Evolutionary conservation across 2,888 invertebrate genomes (phyloP), one percentile per base, ranked within the genome.

Genomic region (Plebejus argus): DNA sequence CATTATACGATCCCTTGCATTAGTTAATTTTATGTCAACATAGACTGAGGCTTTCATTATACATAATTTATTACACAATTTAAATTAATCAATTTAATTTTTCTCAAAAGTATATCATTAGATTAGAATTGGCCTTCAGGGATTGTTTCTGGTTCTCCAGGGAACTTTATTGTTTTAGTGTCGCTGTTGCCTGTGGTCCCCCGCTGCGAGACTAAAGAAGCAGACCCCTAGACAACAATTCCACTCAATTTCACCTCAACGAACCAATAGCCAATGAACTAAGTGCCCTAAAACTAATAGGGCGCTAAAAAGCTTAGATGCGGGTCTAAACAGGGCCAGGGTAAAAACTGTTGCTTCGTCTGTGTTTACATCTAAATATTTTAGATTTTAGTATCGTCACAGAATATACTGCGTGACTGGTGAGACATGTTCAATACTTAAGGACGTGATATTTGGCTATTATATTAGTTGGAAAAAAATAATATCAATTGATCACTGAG

Each of bases 251-350:
- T 61, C 20, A 58, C 58, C 8, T 61, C 10, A 61, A 61, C 10
- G 58, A 61, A 61, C 58, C 20, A 61, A 61, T 61, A 61, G 58
- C 58, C 23, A 23, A 61, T 61, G 58, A 61, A 10, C 58, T 61
- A 61, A 10, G 23, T 61, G 20, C 58, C 58, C 20, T 61, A 61
- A 61, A 61, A 23, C 20, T 61, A 20, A 61, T 61, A 61, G 10
- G 58, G 10, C 58, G 8, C 20, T 61, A 20, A 61, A 56, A 61
- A n/a, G 23, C 3, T 61, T 61, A 61, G 20, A 61, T 61, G 20
- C 58, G 58, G 20, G 20, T 61, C 20, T 61, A 53, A 53, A 18
- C n/a, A 10, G 58, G 56, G 56, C 18, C n/a, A 10, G 58, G 56
- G 56, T 53, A 18, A 2, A 58, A 58, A 58, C 8, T 1, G 18